Evolutionary conservation across 2,797 vertebrate species (phyloP), one percentile per base, ranked within the genome.

Genomic region (Erpetoichthys calabaricus): DNA sequence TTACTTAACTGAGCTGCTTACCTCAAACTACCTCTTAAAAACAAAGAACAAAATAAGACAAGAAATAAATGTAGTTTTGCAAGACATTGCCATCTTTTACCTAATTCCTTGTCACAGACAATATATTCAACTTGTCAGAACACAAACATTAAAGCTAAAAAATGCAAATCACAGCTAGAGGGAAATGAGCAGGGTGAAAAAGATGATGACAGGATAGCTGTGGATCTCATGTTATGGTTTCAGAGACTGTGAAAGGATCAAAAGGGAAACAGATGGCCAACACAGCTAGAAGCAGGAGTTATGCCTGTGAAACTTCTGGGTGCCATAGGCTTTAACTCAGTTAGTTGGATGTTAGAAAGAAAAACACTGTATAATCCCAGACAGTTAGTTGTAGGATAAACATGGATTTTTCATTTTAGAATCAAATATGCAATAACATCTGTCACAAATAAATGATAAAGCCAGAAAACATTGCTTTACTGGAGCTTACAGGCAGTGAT

Each of bases 251-350:
- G 4, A 8, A 8, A 44, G 42, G 52, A 47, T 50, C 44, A 41
- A 44, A 54, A 42, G 44, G 42, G 4, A 42, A 54, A 54, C 46
- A 58, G 52, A 52, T 62, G 57, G 54, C 25, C n/a, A 42, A 41
- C 53, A 44, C 9, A 4, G 49, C 49, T 47, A 56, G 10, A 43
- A 56, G 42, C 45, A 55, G 41, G 47, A 59, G 53, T 9, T 42
- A 3, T 25, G 45, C 51, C 47, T 45, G 9, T 59, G 51, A 7
- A 42, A 52, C 55, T 42, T 10, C 44, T 53, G 53, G 6, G 44
- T 4, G 53, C 41, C 10, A 42, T 5, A 42, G 45, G 42, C 52
- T n/a, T 43, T 10, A 4, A 5, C 47, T n/a, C 47, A 49, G 4
- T 49, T 49, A 8, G 52, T 42, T 10, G 45, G 8, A 8, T 45